These are phyloP conservation scores for Echeneis naucrates DNA, from an alignment of 2,797 vertebrate species.

Conservation along the genomic window DNA sequence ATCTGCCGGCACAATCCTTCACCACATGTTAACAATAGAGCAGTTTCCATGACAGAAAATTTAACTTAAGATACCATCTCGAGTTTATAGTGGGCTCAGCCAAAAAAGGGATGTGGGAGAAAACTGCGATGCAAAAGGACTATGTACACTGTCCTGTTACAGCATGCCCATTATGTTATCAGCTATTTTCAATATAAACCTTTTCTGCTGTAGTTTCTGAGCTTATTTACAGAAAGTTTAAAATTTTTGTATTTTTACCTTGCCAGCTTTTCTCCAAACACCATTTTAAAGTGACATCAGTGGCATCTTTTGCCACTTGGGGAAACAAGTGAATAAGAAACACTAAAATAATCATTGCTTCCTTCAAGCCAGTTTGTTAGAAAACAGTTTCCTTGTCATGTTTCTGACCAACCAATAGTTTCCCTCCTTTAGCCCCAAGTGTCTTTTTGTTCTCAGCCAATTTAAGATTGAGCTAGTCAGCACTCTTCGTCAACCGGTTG, in stretches of 20 bases:
- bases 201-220: neutral
- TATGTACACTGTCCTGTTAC: neutral
- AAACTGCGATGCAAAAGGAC: neutral
- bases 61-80: neutral
- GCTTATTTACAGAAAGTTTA: neutral
- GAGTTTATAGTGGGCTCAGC: neutral
- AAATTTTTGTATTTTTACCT: neutral
- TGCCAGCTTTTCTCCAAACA: neutral
- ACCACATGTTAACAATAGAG: neutral
- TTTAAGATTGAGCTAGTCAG: neutral
- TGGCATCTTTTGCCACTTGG: neutral
- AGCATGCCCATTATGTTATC: neutral
- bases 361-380: neutral
- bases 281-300: neutral
- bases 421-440: constrained; percentile 1
- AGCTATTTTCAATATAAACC: neutral
- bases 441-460: neutral
- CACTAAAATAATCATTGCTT: neutral
- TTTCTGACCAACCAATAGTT: neutral
- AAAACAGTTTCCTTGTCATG: neutral
- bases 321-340: neutral
- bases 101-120: neutral
- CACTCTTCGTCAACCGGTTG: neutral
- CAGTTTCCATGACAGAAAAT: neutral
- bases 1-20: constrained; percentile 5